Percentiles rank a stretch among this genome's conserved stretches.
phyloP scores from a whole-genome alignment of 2,797 vertebrate species.

The Rhodeus uyekii region DNA sequence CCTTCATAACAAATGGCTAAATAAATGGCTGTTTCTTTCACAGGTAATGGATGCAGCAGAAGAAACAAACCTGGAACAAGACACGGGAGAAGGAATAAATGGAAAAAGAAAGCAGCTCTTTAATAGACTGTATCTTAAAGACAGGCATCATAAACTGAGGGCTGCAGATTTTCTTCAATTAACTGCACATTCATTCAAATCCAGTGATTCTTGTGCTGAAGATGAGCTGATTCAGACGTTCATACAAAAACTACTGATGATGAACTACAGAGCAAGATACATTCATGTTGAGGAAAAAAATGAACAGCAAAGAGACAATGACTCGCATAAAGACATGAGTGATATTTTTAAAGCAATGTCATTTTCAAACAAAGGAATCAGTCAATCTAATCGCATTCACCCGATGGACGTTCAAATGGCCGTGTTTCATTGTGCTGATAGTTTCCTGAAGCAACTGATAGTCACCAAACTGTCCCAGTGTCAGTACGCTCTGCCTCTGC shows the following conservation, averaged over 20 bases:
- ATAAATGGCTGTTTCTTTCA: not conserved
- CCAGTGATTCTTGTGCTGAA: not conserved
- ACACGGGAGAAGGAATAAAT: not conserved
- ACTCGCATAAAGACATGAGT: not conserved
- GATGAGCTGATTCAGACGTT: not conserved
- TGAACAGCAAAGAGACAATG: constrained; percentile 55
- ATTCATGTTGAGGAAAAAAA: constrained; percentile 10
- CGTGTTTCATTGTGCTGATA: constrained; percentile 64
- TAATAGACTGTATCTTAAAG: not conserved
- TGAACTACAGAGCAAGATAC: constrained; percentile 24
- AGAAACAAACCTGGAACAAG: not conserved
- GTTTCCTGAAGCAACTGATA: constrained; percentile 73
- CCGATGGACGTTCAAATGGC: not conserved
- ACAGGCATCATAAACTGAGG: not conserved
- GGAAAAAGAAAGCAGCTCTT: not conserved
- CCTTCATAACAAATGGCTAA: not conserved
- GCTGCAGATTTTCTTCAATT: not conserved
- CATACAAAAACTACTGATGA: constrained; percentile 27
- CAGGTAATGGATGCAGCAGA: not conserved
- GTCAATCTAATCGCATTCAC: not conserved
- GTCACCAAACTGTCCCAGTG: constrained; percentile 59
- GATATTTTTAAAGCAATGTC: not conserved
- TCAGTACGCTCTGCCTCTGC: not conserved
- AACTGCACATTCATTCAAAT: not conserved
- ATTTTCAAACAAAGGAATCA: not conserved